These are phyloP conservation scores for Hippocampus barbouri DNA, from an alignment of 2,113 vertebrate species.

Conservation along the genomic window DNA sequence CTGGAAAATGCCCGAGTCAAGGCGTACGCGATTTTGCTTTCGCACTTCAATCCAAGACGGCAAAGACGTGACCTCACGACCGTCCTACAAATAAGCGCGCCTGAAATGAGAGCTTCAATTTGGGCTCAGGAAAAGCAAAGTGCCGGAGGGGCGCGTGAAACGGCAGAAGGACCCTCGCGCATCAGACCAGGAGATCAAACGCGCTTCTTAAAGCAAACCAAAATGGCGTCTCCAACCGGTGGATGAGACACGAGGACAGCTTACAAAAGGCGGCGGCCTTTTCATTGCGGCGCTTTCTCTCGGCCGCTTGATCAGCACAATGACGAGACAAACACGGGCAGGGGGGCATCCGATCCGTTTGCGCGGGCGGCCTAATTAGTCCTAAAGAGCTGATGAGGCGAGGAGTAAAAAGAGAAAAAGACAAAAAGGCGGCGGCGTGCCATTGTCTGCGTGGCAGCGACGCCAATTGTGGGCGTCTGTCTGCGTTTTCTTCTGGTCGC, in stretches of 20 bases:
- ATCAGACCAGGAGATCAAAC: conserved; percentile 54
- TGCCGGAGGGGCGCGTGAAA: conserved; percentile 49
- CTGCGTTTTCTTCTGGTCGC: conserved; percentile 35
- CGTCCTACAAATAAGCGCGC: background rate
- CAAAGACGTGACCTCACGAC: too few relatives aligned
- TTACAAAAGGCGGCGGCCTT: conserved; percentile 28
- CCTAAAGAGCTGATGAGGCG: conserved; percentile 67
- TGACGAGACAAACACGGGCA: conserved; percentile 71
- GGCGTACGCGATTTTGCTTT: too few relatives aligned
- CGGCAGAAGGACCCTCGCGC: conserved; percentile 42
- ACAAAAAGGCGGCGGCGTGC: conserved; percentile 31
- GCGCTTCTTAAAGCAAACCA: conserved; percentile 4
- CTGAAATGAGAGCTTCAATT: background rate
- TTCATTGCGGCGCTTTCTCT: conserved; percentile 51
- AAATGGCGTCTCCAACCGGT: background rate
- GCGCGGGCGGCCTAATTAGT: conserved; percentile 80
- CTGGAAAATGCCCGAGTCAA: too few relatives aligned
- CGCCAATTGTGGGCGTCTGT: conserved; percentile 45
- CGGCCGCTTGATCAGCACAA: conserved; percentile 72
- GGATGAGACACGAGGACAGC: background rate
- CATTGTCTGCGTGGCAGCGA: conserved; percentile 53
- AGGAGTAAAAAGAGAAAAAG: conserved; percentile 41
- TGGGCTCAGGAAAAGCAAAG: background rate
- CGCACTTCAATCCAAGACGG: too few relatives aligned
- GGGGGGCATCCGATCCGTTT: background rate